Evolutionary conservation across 2,113 vertebrate species (phyloP).

Genomic region (Nyctereutes procyonoides): DNA sequence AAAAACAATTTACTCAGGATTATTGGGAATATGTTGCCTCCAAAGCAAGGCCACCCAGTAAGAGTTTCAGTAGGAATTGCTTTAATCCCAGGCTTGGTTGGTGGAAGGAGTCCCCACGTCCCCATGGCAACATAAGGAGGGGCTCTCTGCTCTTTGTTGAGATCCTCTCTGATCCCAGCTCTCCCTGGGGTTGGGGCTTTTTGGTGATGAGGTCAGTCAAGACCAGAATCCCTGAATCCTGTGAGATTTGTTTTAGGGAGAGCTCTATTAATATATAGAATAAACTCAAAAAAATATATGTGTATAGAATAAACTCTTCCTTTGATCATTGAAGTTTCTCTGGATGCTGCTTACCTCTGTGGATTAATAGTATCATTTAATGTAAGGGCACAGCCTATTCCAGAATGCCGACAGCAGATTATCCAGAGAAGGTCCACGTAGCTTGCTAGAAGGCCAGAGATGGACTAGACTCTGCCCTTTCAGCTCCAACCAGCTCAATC

Average conservation of each 20-base stretch:
- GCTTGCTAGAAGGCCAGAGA: not conserved
- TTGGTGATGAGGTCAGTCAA: not conserved
- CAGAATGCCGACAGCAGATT: not conserved
- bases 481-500: not conserved
- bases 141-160: not conserved
- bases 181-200: not conserved
- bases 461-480: not conserved
- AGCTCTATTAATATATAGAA: not conserved
- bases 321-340: not conserved
- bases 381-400: not conserved
- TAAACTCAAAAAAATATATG: not conserved
- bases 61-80: not conserved
- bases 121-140: not conserved
- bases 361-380: not conserved
- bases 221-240: not conserved
- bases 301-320: not conserved
- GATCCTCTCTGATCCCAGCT: not conserved
- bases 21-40: not conserved
- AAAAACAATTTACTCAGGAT: not conserved
- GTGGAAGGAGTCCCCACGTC: not conserved
- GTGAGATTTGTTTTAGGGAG: not conserved
- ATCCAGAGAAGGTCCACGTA: not conserved
- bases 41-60: not conserved
- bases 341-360: not conserved
- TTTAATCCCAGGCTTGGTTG: not conserved